Percentiles rank a stretch among this genome's conserved stretches.
phyloP scores from a whole-genome alignment of 2,888 invertebrate genomes.

The Drosophila mercatorum region DNA sequence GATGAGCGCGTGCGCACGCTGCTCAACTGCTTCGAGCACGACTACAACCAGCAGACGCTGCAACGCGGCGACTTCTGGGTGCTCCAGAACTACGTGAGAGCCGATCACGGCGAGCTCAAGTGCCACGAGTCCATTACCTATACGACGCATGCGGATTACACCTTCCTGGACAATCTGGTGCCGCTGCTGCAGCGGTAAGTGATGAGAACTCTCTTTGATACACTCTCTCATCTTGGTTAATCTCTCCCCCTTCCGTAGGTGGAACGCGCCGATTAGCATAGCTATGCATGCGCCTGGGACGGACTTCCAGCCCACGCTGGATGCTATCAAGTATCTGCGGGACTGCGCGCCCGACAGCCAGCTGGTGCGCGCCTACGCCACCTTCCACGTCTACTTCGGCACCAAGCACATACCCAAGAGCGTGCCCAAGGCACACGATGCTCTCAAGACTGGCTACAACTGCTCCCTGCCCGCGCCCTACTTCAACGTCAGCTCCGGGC shows the following conservation, averaged over 20 bases:
- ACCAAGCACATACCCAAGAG: constrained; percentile 92
- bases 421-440: constrained; percentile 88
- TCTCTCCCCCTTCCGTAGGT: constrained; percentile 84
- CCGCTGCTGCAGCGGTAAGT: constrained; percentile 90
- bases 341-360: constrained; percentile 89
- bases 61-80: constrained; percentile 95
- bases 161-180: constrained; percentile 95
- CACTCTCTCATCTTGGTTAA: neutral
- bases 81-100: constrained; percentile 92
- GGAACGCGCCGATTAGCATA: constrained; percentile 94
- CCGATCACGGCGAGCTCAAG: constrained; percentile 88
- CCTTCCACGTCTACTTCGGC: constrained; percentile 95
- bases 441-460: constrained; percentile 88
- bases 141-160: constrained; percentile 96
- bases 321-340: constrained; percentile 92
- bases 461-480: constrained; percentile 90
- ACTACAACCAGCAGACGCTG: constrained; percentile 87
- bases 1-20: constrained; percentile 83
- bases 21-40: constrained; percentile 88
- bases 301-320: constrained; percentile 91
- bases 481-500: constrained; percentile 87
- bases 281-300: constrained; percentile 94
- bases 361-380: constrained; percentile 91
- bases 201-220: neutral
- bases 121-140: constrained; percentile 95